Base-by-base conservation (phyloP, 2,888 invertebrate species). In the Clunio marinus region DNA sequence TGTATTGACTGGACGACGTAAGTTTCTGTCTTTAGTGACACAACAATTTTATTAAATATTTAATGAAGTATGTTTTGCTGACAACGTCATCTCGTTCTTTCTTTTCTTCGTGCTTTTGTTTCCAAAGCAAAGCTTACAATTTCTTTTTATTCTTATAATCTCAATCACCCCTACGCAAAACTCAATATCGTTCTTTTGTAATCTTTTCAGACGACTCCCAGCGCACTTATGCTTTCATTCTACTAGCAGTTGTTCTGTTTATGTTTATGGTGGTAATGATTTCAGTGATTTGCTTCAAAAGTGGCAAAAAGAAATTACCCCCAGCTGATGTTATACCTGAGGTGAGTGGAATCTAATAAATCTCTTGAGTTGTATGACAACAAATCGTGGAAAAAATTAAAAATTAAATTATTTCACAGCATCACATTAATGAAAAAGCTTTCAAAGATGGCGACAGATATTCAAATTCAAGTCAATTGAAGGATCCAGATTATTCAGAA, bases 381-480 rank as follows among this genome's bases (percentile, higher is more conserved):
- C 20, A 3, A 62, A 3, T 45, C 17, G 15, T 13, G 45, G n/a
- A 8, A 63, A 22, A 5, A 35, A 5, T 25, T 20, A 51, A 55
- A 32, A 66, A 32, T 17, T 35, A 13, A 32, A 60, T 35, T 24
- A 20, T 20, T 57, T 24, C 20, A 60, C 57, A 68, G 68, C 68
- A 69, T 60, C 78, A 82, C 70, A 82, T 82, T 41, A 80, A 80
- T 35, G 82, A 82, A 72, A 82, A 82, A 72, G 81, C 81, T 71
- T 86, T 83, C 71, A 86, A 88, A 72, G 89, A 89, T 76, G 93
- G 93, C 69, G 94, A 95, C 77, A 84, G 92, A 72, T 93, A 93
- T 74, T 94, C 94, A 65, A 93, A 93, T 76, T 93, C 94, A 74
- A 94, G 94, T 72, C 94, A 94, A 80, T 81, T 94, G 76, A 95